Conservation (phyloP, 2,113 vertebrate species). For the Dolichotis patagonum region DNA sequence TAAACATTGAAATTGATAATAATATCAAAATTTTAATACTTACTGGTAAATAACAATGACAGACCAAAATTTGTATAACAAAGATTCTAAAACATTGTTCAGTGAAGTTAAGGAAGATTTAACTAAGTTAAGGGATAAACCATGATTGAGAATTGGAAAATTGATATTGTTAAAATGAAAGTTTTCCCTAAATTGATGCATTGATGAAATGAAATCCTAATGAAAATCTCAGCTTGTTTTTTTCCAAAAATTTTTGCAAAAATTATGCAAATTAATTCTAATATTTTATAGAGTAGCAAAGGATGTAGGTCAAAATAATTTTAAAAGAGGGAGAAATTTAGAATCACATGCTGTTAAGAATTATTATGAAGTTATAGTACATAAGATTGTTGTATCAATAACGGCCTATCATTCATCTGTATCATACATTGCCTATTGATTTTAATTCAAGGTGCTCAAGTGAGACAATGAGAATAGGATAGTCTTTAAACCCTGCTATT, state of each 20-base stretch:
- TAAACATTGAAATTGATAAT: background rate
- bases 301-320: background rate
- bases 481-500: background rate
- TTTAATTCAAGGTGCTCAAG: background rate
- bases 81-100: background rate
- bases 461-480: background rate
- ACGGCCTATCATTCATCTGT: background rate
- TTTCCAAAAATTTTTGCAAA: background rate
- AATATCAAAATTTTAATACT: background rate
- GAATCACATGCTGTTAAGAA: background rate
- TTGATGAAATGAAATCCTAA: background rate
- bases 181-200: background rate
- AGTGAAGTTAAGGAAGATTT: background rate
- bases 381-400: background rate
- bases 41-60: background rate
- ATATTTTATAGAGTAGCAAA: background rate
- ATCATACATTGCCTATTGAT: background rate
- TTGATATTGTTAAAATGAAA: background rate
- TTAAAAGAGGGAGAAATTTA: constrained; percentile 2
- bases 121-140: constrained; percentile 26
- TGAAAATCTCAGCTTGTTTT: background rate
- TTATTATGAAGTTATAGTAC: background rate
- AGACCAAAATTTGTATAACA: background rate
- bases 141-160: background rate
- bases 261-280: background rate